phyloP scores from a whole-genome alignment of 1,140 invertebrate genomes.

The Temnothorax curvispinosus region DNA sequence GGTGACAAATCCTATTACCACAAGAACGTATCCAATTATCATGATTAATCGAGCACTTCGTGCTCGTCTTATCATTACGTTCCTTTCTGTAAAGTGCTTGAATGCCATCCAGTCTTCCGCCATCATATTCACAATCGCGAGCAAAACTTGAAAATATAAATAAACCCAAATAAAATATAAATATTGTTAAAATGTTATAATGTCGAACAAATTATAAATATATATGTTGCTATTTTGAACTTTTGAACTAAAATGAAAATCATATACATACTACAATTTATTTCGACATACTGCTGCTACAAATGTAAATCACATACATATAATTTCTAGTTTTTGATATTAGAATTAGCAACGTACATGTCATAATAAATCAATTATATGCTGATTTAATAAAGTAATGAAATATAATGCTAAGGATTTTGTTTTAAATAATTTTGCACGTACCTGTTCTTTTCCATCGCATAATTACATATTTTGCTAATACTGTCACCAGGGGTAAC shows the following conservation, averaged over 20 bases:
- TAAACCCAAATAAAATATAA: not conserved
- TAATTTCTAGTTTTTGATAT: not conserved
- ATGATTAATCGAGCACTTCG: not conserved
- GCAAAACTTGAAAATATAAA: conserved; percentile 5
- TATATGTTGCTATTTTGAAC: no score
- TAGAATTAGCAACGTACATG: not conserved
- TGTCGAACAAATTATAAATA: no score
- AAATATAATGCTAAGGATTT: not conserved
- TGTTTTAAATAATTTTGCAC: not conserved
- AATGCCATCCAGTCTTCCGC: conserved; percentile 51
- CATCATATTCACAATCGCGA: conserved; percentile 41
- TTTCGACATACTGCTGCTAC: not conserved
- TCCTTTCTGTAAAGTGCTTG: not conserved
- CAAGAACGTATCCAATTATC: not conserved
- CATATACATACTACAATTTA: no score
- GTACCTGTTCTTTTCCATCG: conserved; percentile 30
- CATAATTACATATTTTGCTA: conserved; percentile 2
- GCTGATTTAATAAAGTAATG: not conserved
- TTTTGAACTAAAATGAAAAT: no score
- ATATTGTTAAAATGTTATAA: not conserved
- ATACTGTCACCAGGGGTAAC: not conserved
- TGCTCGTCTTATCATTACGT: conserved; percentile 23
- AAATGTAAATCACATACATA: not conserved
- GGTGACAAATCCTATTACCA: no score
- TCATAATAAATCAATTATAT: not conserved